A percentile compares a stretch with the other conserved stretches of the same genome.
Evolutionary conservation across 2,888 invertebrate species (phyloP).

Genomic region (Agriopis aurantiaria): DNA sequence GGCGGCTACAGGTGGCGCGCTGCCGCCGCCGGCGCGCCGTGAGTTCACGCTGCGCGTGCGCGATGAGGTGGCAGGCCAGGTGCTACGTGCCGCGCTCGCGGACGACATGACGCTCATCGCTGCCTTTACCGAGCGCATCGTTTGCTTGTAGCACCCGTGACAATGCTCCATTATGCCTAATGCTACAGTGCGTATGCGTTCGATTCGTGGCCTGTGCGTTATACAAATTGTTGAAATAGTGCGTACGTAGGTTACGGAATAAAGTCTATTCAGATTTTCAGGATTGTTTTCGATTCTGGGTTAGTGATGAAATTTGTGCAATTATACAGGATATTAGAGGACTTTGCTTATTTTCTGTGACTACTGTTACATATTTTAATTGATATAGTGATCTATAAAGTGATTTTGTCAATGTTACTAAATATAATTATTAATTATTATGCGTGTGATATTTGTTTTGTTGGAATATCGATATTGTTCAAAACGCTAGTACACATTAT

Average conservation of each 20-base stretch:
- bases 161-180: background rate
- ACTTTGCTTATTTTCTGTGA: slow-evolving; percentile 13
- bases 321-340: slow-evolving; percentile 25
- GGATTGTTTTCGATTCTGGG: slow-evolving; percentile 19
- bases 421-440: background rate
- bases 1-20: slow-evolving; percentile 65
- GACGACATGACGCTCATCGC: slow-evolving; percentile 76
- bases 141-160: slow-evolving; percentile 70
- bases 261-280: slow-evolving; percentile 8
- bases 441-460: slow-evolving; percentile 28
- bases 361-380: slow-evolving; percentile 1
- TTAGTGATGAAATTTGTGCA: slow-evolving; percentile 33
- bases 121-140: slow-evolving; percentile 78
- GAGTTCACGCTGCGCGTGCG: slow-evolving; percentile 78
- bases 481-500: slow-evolving; percentile 33
- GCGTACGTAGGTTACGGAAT: slow-evolving; percentile 14
- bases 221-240: slow-evolving; percentile 35
- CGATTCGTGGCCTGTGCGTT: slow-evolving; percentile 14
- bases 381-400: background rate
- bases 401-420: slow-evolving; percentile 17
- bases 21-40: slow-evolving; percentile 68
- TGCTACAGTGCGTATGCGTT: background rate
- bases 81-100: slow-evolving; percentile 76
- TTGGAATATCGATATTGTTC: slow-evolving; percentile 25
- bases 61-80: slow-evolving; percentile 71